These are phyloP conservation scores for Bombus superbus DNA, from an alignment of 1,140 invertebrate species.

Conservation along the genomic window DNA sequence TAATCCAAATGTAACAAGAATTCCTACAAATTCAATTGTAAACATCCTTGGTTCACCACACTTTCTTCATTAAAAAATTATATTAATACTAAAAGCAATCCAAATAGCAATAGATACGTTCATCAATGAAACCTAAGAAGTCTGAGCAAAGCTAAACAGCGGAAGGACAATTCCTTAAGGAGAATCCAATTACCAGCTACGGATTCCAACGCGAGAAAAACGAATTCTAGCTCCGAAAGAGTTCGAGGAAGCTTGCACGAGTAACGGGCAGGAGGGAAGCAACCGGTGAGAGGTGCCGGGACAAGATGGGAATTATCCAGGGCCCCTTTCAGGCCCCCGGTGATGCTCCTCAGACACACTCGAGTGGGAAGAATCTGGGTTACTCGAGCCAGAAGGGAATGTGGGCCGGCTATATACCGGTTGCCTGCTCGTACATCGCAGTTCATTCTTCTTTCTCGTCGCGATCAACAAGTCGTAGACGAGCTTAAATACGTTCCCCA, in stretches of 20 bases:
- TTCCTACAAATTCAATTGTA: neutral
- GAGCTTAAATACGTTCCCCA: constrained; percentile 68
- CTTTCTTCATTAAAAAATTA: neutral
- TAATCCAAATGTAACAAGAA: neutral
- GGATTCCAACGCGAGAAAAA: constrained; percentile 26
- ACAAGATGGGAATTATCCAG: constrained; percentile 45
- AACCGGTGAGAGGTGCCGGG: constrained; percentile 44
- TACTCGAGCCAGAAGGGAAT: constrained; percentile 82
- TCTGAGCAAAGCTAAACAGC: neutral
- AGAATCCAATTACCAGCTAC: constrained; percentile 24
- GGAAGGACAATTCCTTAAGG: constrained; percentile 27
- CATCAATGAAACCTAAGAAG: neutral
- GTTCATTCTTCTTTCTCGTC: constrained; percentile 77
- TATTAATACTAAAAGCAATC: neutral
- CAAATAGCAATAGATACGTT: neutral
- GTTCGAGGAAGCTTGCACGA: constrained; percentile 28
- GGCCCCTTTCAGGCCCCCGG: constrained; percentile 63
- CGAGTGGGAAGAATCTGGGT: constrained; percentile 81
- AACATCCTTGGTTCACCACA: neutral
- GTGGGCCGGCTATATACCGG: constrained; percentile 83
- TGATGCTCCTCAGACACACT: constrained; percentile 68
- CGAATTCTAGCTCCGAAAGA: constrained; percentile 41
- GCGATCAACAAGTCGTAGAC: constrained; percentile 68
- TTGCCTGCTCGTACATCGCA: constrained; percentile 77
- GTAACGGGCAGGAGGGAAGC: constrained; percentile 15